A percentile compares a stretch with the other conserved stretches of the same genome.
These are phyloP conservation scores for Sycophaga agraensis DNA, from an alignment of 1,140 invertebrate genomes.

Conservation along the genomic window DNA sequence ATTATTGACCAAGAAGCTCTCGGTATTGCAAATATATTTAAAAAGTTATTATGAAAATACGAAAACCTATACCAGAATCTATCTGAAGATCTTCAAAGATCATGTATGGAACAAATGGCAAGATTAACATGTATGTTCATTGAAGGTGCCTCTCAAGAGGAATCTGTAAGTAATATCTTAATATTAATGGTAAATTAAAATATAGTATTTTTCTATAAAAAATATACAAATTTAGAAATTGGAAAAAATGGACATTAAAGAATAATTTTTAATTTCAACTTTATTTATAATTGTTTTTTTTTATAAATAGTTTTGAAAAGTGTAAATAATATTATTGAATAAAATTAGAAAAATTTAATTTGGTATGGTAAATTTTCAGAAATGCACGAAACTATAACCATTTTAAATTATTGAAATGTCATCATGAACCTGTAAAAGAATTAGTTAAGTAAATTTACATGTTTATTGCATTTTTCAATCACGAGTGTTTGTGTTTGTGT, in stretches of 20 bases:
- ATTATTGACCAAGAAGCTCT: conserved; percentile 66
- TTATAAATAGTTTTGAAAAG: too few species aligned
- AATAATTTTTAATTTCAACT: too few species aligned
- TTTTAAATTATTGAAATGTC: conserved; percentile 21
- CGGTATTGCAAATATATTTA: conserved; percentile 69
- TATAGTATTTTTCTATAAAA: too few species aligned
- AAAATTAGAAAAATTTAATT: conserved; percentile 14
- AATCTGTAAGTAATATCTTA: conserved; percentile 61
- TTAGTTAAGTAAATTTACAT: conserved; percentile 25
- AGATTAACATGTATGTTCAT: conserved; percentile 74
- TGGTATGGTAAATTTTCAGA: conserved; percentile 26
- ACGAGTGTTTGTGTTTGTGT: conserved; percentile 22
- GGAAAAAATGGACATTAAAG: too few species aligned
- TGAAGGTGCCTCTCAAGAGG: conserved; percentile 72
- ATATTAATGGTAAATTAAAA: neutral
- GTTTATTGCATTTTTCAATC: conserved; percentile 17
- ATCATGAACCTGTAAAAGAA: conserved; percentile 17
- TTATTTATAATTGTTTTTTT: neutral
- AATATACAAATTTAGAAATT: too few species aligned
- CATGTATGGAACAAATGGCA: conserved; percentile 67
- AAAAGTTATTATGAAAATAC: conserved; percentile 64
- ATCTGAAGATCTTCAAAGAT: conserved; percentile 58
- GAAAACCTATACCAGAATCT: conserved; percentile 53
- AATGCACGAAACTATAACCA: conserved; percentile 17
- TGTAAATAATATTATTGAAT: too few species aligned